These are phyloP conservation scores for Trypoxylus dichotomus DNA, from an alignment of 1,140 invertebrate species.

Conservation along the genomic window DNA sequence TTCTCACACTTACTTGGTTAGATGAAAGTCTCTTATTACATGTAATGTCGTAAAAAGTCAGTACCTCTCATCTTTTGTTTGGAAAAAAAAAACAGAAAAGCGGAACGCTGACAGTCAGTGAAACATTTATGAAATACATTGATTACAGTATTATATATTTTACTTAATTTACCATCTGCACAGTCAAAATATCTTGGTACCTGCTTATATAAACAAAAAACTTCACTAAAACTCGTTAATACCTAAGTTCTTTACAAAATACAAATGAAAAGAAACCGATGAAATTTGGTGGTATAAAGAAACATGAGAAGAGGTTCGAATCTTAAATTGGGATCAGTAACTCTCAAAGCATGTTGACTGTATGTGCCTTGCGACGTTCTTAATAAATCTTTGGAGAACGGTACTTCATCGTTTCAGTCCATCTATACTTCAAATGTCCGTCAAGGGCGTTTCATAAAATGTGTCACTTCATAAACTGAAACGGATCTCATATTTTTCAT, in stretches of 20 bases:
- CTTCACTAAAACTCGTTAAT: too few species aligned
- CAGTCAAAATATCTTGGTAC: neutral
- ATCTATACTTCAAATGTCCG: neutral
- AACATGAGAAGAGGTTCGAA: too few species aligned
- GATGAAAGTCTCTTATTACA: neutral
- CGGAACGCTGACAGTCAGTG: neutral
- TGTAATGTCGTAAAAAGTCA: neutral
- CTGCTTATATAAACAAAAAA: neutral
- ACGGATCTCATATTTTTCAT: neutral
- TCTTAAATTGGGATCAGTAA: too few species aligned
- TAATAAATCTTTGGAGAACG: too few species aligned
- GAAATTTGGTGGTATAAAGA: too few species aligned
- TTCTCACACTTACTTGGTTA: neutral
- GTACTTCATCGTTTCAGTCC: neutral
- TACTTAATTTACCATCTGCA: neutral
- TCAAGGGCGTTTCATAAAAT: neutral
- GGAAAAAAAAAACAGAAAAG: neutral
- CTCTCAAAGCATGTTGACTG: too few species aligned
- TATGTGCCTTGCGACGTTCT: too few species aligned
- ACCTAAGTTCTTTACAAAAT: too few species aligned
- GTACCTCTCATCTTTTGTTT: neutral
- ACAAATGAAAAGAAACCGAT: too few species aligned
- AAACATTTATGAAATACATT: slow-evolving; percentile 12
- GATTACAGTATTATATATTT: neutral
- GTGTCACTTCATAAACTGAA: slow-evolving; percentile 7